These are phyloP conservation scores for Temnothorax longispinosus DNA, from an alignment of 1,140 invertebrate species.

Conservation along the genomic window DNA sequence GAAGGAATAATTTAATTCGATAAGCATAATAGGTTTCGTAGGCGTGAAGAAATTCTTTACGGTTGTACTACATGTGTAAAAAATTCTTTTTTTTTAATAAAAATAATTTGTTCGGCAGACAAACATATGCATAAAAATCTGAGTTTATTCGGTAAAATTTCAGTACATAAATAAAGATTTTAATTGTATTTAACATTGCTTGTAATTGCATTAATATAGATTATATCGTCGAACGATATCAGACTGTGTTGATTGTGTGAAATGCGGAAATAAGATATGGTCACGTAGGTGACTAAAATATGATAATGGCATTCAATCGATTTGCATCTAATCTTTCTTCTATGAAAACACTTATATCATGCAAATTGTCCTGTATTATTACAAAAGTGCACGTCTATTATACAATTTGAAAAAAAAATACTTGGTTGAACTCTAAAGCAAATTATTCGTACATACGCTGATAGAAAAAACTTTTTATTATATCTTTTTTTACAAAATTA, in stretches of 20 bases:
- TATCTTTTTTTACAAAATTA: background rate
- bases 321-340: slow-evolving; percentile 23
- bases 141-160: background rate
- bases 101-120: background rate
- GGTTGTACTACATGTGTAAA: background rate
- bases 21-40: background rate
- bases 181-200: background rate
- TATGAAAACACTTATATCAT: background rate
- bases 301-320: slow-evolving; percentile 20
- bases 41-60: background rate
- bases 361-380: background rate
- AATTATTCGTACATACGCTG: background rate
- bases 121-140: background rate
- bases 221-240: background rate
- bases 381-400: background rate
- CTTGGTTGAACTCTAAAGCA: background rate
- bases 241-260: background rate
- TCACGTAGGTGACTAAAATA: slow-evolving; percentile 16
- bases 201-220: background rate
- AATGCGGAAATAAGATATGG: background rate
- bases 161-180: background rate
- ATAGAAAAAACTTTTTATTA: background rate
- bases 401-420: background rate
- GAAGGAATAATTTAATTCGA: slow-evolving; percentile 8
- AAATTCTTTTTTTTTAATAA: background rate